Base-by-base conservation (phyloP, 2,797 vertebrate genomes). In the Thunnus albacares region DNA sequence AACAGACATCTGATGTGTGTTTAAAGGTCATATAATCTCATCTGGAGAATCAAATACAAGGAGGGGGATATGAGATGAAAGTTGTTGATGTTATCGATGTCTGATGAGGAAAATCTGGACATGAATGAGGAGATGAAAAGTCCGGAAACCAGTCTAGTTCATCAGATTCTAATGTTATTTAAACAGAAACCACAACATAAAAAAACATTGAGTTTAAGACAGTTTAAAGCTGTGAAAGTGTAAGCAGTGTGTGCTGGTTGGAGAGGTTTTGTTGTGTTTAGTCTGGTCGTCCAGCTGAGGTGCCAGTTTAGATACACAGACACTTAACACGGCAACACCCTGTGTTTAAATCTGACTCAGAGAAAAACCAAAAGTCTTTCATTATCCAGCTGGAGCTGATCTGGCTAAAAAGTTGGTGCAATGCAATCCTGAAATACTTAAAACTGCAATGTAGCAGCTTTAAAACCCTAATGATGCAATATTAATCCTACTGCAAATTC, bases 321-420 rank as follows among this genome's bases (percentile, higher is more conserved):
- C 82, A 71, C 75, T 69, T 43, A 55, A 75, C 71, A 65, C 62
- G 65, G 38, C 72, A 80, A 83, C 87, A 86, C 81, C 86, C 86
- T 61, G 79, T 61, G 5, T 83, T 90, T 86, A 86, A 80, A 61
- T 35, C 3, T 73, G 82, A 87, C 75, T 79, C 70, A 61, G 53
- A 62, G 30, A 35, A 63, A 45, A 33, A 6, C 35, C 33, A 20
- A 18, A 49, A 49, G 17, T 49, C 47, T 20, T 49, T 20, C 18
- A 61, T 64, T n/a, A 26, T 57, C 13, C 26, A n/a, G 43, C 60
- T 12, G 1, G 75, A 74, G 60, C 80, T 20, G 68, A 60, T 59
- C 60, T 57, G 65, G 5, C 26, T 45, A n/a, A 20, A 12, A 24
- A 30, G 24, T 15, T 11, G 24, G 10, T 14, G 49, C 0, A 17